Percentiles rank a stretch among this genome's conserved stretches.
phyloP scores from a whole-genome alignment of 35 echinoderm and acorn worm genomes.

The Patiria miniata region DNA sequence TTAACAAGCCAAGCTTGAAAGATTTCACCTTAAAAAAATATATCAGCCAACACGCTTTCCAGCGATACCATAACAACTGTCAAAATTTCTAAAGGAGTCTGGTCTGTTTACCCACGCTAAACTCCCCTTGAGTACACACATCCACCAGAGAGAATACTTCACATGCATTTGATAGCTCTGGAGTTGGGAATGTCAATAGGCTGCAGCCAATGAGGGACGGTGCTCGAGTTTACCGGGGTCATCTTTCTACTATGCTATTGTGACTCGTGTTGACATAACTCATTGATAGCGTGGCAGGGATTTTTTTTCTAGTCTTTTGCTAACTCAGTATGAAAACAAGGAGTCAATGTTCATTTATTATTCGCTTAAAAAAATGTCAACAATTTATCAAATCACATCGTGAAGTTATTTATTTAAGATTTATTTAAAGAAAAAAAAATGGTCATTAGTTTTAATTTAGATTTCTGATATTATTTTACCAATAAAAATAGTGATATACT shows the following conservation, averaged over 20 bases:
- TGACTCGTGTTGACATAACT: background rate
- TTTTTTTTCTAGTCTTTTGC: background rate
- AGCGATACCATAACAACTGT: conserved; percentile 14
- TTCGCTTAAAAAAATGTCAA: too few species aligned
- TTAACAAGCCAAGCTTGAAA: too few species aligned
- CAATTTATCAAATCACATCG: too few species aligned
- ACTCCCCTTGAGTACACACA: background rate
- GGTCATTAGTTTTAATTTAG: too few species aligned
- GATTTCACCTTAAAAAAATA: too few species aligned
- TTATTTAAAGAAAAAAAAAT: too few species aligned
- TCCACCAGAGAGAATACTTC: conserved; percentile 1
- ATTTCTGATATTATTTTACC: too few species aligned
- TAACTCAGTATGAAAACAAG: too few species aligned
- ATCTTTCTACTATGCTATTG: conserved; percentile 9
- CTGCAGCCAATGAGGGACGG: background rate
- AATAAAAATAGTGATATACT: too few species aligned
- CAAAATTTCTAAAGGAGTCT: background rate
- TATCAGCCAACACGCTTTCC: background rate
- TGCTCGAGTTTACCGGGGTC: background rate
- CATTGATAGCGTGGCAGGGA: background rate
- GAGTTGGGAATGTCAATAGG: background rate
- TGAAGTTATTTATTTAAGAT: too few species aligned
- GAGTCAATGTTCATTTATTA: too few species aligned
- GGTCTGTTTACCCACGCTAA: background rate
- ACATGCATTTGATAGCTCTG: background rate